Percentiles rank a stretch among this genome's conserved stretches.
Evolutionary conservation across 2,888 invertebrate species (phyloP).

Genomic region (Thysanoteuthis rhombus): DNA sequence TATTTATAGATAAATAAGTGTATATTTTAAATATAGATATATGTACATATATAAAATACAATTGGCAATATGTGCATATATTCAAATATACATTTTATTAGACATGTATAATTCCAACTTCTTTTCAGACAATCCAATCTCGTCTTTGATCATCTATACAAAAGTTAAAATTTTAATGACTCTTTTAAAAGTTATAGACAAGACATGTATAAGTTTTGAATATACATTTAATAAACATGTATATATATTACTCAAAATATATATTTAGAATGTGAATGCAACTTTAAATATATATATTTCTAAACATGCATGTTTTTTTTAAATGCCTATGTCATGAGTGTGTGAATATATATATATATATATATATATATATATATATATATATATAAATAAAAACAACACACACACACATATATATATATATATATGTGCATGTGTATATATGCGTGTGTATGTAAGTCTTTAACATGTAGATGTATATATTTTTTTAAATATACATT

Average conservation of each 20-base stretch:
- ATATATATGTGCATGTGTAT: too few relatives aligned
- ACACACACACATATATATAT: too few relatives aligned
- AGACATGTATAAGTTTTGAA: background rate
- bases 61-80: background rate
- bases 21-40: background rate
- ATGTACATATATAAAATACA: background rate
- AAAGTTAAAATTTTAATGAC: too few relatives aligned
- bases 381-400: too few relatives aligned
- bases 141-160: too few relatives aligned
- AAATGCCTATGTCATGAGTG: background rate
- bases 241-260: background rate
- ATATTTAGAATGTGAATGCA: background rate
- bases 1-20: constrained; percentile 12
- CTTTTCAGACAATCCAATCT: too few relatives aligned
- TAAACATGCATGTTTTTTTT: background rate
- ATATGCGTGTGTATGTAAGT: background rate
- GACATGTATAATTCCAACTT: background rate
- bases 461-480: background rate
- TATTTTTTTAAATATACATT: background rate
- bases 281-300: background rate
- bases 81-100: background rate
- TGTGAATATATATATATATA: too few relatives aligned
- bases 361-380: too few relatives aligned
- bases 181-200: too few relatives aligned
- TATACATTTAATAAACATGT: constrained; percentile 25